Conservation (phyloP, 2,113 vertebrate genomes). For the Phaethornis superciliosus region DNA sequence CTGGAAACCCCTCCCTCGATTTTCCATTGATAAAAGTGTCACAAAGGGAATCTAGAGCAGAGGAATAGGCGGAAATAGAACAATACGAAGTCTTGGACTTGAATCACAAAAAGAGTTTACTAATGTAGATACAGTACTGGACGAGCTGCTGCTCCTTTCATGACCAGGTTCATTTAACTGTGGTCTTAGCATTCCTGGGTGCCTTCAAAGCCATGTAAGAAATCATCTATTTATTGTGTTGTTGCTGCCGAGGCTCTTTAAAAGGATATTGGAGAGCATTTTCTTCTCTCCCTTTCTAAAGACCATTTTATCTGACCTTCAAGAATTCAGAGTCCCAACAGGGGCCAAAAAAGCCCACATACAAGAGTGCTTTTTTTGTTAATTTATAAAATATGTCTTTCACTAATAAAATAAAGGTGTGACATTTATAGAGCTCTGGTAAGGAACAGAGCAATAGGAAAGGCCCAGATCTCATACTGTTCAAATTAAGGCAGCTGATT, state of each 20-base stretch:
- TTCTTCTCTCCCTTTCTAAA: background rate
- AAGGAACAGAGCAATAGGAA: slow-evolving; percentile 24
- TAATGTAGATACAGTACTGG: background rate
- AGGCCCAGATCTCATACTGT: background rate
- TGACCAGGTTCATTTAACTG: slow-evolving; percentile 22
- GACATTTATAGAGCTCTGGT: slow-evolving; percentile 59
- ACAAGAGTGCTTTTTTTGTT: slow-evolving; percentile 50
- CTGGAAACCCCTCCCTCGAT: slow-evolving; percentile 62
- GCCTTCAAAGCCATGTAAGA: background rate
- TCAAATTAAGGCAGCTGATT: slow-evolving; percentile 42
- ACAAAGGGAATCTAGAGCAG: slow-evolving; percentile 62
- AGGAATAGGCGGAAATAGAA: slow-evolving; percentile 51
- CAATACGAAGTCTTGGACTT: slow-evolving; percentile 38
- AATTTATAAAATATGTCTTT: slow-evolving; percentile 49
- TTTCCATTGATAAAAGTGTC: slow-evolving; percentile 69
- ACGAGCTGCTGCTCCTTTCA: slow-evolving; percentile 40
- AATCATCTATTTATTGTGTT: slow-evolving; percentile 46
- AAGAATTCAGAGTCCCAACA: slow-evolving; percentile 45
- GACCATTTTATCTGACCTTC: slow-evolving; percentile 54
- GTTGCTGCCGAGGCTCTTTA: background rate
- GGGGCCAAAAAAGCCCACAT: background rate
- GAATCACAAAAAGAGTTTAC: slow-evolving; percentile 49
- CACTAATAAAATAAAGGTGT: slow-evolving; percentile 46
- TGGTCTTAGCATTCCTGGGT: background rate
- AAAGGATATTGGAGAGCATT: slow-evolving; percentile 9